Conservation (phyloP, 2,113 vertebrate genomes). For the Heliornis fulica region DNA sequence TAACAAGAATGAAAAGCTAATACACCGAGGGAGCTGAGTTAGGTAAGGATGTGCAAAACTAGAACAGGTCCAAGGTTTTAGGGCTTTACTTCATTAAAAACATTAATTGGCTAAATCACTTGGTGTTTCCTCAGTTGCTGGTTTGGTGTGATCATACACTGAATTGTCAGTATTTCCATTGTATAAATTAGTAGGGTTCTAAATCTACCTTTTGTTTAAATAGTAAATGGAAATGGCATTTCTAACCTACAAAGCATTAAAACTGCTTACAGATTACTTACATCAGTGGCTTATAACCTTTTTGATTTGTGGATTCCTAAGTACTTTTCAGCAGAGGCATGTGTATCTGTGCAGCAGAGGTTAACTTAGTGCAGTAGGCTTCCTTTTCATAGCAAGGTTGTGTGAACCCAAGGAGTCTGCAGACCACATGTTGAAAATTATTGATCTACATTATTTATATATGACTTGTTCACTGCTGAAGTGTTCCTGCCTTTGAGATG, state of each 20-base stretch:
- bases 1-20: not conserved
- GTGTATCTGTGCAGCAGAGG: conserved; percentile 4
- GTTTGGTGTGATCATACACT: not conserved
- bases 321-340: conserved; percentile 14
- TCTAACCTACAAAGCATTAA: conserved; percentile 10
- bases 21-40: not conserved
- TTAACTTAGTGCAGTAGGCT: conserved; percentile 37
- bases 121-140: not conserved
- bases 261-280: conserved; percentile 16
- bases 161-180: not conserved
- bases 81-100: not conserved
- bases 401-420: conserved; percentile 31
- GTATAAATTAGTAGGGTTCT: not conserved
- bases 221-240: not conserved
- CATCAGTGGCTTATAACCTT: conserved; percentile 21
- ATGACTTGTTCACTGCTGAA: conserved; percentile 30
- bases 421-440: conserved; percentile 56
- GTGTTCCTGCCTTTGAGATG: conserved; percentile 39
- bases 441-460: conserved; percentile 57
- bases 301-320: conserved; percentile 51
- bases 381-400: conserved; percentile 4
- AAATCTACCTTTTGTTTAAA: conserved; percentile 10
- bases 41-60: not conserved
- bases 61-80: not conserved
- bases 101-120: not conserved